These are phyloP conservation scores for Bovichtus diacanthus DNA, from an alignment of 2,797 vertebrate genomes.

Conservation along the genomic window DNA sequence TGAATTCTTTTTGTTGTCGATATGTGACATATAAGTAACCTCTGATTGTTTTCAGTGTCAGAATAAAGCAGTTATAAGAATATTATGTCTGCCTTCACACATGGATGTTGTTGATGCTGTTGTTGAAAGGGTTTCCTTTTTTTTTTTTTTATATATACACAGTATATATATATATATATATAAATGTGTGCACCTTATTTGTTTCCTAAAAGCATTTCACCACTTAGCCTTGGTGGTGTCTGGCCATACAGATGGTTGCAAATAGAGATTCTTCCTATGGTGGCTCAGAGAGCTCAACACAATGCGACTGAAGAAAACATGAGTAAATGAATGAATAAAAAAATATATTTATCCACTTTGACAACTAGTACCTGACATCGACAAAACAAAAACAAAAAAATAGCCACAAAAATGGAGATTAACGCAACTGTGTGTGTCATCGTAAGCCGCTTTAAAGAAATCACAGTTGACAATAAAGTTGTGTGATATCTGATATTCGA, in stretches of 20 bases:
- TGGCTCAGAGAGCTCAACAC: neutral
- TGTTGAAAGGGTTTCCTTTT: conserved; percentile 10
- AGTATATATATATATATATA: no score
- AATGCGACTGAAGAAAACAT: neutral
- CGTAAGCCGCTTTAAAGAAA: neutral
- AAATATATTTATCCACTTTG: neutral
- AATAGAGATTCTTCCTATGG: neutral
- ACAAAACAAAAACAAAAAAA: neutral
- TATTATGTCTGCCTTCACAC: conserved; percentile 64
- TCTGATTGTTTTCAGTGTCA: conserved; percentile 84
- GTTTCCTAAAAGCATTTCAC: neutral
- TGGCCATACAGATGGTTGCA: neutral
- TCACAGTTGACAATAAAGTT: no score
- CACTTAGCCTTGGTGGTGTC: neutral
- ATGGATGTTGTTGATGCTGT: conserved; percentile 57
- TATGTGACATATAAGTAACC: conserved; percentile 81
- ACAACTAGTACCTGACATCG: neutral
- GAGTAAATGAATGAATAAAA: no score
- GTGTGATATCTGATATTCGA: no score
- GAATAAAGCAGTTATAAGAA: conserved; percentile 82
- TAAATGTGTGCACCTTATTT: neutral
- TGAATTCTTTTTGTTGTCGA: conserved; percentile 77
- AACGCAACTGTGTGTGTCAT: neutral
- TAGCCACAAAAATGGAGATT: neutral
- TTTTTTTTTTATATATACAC: no score